phyloP scores from a whole-genome alignment of 2,797 vertebrate genomes.

The Siniperca undulata region DNA sequence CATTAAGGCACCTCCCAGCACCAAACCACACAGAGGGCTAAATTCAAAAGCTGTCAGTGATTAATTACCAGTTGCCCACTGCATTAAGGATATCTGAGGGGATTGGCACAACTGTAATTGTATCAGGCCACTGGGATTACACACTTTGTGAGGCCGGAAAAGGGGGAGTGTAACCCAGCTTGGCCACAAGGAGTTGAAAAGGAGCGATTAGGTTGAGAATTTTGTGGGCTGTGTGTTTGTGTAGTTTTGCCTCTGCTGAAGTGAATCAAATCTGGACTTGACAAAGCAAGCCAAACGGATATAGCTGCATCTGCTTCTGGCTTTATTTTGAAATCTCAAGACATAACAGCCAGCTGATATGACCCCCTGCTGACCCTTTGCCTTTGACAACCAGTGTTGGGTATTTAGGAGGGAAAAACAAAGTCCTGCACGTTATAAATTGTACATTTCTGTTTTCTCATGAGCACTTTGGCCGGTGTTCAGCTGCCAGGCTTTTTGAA shows the following conservation, averaged over 20 bases:
- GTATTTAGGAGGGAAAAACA: slow-evolving; percentile 39
- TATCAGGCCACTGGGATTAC: slow-evolving; percentile 64
- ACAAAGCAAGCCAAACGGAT: slow-evolving; percentile 29
- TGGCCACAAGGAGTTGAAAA: slow-evolving; percentile 50
- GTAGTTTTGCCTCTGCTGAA: slow-evolving; percentile 17
- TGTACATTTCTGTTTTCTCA: slow-evolving; percentile 49
- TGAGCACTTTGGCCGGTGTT: slow-evolving; percentile 53
- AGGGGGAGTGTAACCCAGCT: slow-evolving; percentile 24
- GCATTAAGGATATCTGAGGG: slow-evolving; percentile 63
- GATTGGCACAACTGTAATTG: slow-evolving; percentile 70
- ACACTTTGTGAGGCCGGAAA: slow-evolving; percentile 33
- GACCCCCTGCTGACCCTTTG: slow-evolving; percentile 26
- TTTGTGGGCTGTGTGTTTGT: slow-evolving; percentile 9
- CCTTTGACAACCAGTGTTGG: slow-evolving; percentile 32
- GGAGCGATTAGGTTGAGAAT: slow-evolving; percentile 37
- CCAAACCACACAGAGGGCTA: slow-evolving; percentile 78
- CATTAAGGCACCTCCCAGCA: slow-evolving; percentile 71
- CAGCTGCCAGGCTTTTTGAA: slow-evolving; percentile 65
- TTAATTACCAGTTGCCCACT: slow-evolving; percentile 77
- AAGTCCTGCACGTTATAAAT: slow-evolving; percentile 44
- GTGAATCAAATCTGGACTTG: slow-evolving; percentile 40
- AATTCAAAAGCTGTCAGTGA: slow-evolving; percentile 76
- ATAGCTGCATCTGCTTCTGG: slow-evolving; percentile 32
- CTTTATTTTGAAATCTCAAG: slow-evolving; percentile 48
- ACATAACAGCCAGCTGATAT: slow-evolving; percentile 35